phyloP scores from a whole-genome alignment of 2,113 vertebrate genomes.

The Motacilla tschutschensis region DNA sequence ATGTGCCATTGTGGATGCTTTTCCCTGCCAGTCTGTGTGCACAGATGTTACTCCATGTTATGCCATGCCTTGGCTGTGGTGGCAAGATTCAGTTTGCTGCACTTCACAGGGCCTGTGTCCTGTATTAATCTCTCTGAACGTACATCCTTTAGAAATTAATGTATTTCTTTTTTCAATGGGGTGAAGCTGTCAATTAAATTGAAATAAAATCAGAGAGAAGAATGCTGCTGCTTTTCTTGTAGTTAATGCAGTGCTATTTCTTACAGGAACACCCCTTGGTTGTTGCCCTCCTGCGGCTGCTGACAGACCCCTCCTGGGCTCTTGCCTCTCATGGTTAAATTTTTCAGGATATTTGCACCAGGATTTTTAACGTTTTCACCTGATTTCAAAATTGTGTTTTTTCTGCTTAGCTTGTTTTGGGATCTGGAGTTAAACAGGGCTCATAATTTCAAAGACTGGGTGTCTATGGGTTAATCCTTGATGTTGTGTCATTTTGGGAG shows the following conservation, averaged over 20 bases:
- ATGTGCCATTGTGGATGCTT: not conserved
- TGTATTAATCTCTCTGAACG: not conserved
- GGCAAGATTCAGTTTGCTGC: not conserved
- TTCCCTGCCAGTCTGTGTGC: not conserved
- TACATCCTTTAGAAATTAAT: not conserved
- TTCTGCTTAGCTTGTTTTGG: not conserved
- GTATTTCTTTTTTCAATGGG: not conserved
- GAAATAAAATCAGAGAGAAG: conserved; percentile 26
- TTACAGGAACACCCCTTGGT: rapidly evolving
- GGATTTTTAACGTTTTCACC: not conserved
- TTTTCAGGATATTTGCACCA: not conserved
- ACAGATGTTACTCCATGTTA: not conserved
- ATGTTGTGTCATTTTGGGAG: not conserved
- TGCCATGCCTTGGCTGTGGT: not conserved
- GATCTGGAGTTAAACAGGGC: not conserved
- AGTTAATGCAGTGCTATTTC: not conserved
- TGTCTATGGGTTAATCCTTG: not conserved
- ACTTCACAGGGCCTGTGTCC: not conserved
- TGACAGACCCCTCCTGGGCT: rapidly evolving
- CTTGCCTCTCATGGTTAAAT: not conserved
- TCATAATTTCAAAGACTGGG: rapidly evolving
- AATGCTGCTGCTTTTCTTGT: not conserved
- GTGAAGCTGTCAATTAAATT: not conserved
- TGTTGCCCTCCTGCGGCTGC: rapidly evolving
- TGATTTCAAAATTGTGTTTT: not conserved